Base-by-base conservation (phyloP, 2,888 invertebrate genomes). In the Ochropleura plecta region DNA sequence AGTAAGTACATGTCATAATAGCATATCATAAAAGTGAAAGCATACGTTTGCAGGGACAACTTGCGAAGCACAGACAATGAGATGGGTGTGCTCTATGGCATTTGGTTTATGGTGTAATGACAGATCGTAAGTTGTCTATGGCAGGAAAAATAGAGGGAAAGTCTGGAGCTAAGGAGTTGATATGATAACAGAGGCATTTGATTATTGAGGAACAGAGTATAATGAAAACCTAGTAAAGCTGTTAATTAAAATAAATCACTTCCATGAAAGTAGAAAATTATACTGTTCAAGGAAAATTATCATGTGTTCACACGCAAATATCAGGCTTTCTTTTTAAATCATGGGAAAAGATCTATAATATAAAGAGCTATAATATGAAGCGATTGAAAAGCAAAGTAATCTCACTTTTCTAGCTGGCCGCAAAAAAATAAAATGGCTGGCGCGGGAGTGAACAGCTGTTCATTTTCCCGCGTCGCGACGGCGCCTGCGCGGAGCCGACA, bases 401-500 rank as follows among this genome's bases (percentile, higher is more conserved):
- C 75, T 84, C 75, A 78, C 76, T 83, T 86, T 88, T 79, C 81
- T 86, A 81, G 69, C 57, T 51, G 59, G 48, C 69, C n/a, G 66
- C 75, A 82, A 88, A 82, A 80, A 80, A 79, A n/a, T 66, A 76
- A 62, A 74, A 81, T 84, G 79, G 78, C 46, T 76, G 73, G 69
- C 82, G 77, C 79, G 75, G 73, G 75, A 82, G 53, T 64, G 30
- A 79, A 81, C 88, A 86, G 85, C 85, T 87, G 86, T 83, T 82
- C 79, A 83, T 89, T 93, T 93, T 91, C 91, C 91, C 92, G 92
- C 93, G 93, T 86, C 93, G 85, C 85, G 87, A 73, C 86, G 92
- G 91, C 93, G 93, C 90, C 93, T 86, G 86, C 86, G 87, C 83
- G 46, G 44, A 69, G 55, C n/a, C 76, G 85, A 80, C 87, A 90